Base-by-base conservation (phyloP, 2,888 invertebrate species). In the Mamestra brassicae region DNA sequence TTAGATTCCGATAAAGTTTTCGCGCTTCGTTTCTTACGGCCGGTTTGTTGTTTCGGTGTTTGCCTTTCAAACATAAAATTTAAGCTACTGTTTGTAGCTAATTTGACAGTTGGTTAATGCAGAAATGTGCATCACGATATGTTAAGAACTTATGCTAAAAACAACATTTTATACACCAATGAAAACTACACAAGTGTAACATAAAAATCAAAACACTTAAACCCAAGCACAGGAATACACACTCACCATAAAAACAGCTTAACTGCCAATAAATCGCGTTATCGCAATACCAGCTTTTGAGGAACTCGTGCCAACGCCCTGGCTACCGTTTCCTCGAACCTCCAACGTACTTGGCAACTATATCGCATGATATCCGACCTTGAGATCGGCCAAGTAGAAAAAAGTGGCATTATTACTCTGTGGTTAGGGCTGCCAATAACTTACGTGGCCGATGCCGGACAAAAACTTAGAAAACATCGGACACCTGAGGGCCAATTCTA, bases 291-390 rank as follows among this genome's bases (percentile, higher is more conserved):
- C 45, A 66, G 34, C 45, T 67, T 26, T n/a, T 10, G 45, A 66
- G 67, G 67, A 64, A 64, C 81, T 65, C 68, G 78, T 80, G 83
- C 71, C 79, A 78, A 73, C 63, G 79, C 73, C 83, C 86, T 77
- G 65, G 74, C 85, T 76, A 67, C 84, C 55, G 76, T 76, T 85
- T 86, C 87, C 87, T 85, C 76, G 78, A 81, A 69, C 57, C 45
- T 66, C 58, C 13, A 7, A 45, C 45, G 61, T 45, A 64, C 70
- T 79, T 81, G 71, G 70, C 76, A 80, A 84, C 74, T 68, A 72
- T 61, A 86, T 84, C 87, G 80, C 54, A 85, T 78, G 81, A 84
- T 81, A 66, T 58, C 17, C 63, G 81, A 80, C 86, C 86, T 86
- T 86, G 86, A 70, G 54, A 62, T 55, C 17, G 42, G 34, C 17